phyloP scores from a whole-genome alignment of 2,113 vertebrate genomes.

The Picathartes gymnocephalus region DNA sequence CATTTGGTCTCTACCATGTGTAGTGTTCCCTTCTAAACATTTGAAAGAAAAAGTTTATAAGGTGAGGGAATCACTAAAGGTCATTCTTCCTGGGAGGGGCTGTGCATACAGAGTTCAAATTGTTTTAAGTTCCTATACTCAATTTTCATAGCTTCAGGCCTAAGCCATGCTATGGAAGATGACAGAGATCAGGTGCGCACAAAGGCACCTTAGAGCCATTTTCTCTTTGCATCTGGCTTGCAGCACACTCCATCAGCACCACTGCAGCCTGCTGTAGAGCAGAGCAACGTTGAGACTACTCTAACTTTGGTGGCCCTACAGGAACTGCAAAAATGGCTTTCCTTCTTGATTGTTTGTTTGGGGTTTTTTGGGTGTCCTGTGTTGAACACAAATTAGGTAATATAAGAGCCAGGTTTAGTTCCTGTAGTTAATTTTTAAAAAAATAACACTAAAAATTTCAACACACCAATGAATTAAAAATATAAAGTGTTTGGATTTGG shows the following conservation, averaged over 20 bases:
- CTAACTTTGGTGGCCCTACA: not conserved
- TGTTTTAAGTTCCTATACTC: not conserved
- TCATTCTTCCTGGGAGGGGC: not conserved
- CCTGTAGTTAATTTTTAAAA: not conserved
- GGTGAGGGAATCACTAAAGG: not conserved
- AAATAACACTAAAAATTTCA: not conserved
- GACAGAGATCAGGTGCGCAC: not conserved
- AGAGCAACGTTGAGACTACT: not conserved
- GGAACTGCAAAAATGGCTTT: not conserved
- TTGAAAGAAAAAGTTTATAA: not conserved
- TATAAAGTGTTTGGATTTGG: not conserved
- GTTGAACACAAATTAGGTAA: not conserved
- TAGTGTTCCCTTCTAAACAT: not conserved
- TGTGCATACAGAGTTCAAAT: not conserved
- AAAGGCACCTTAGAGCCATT: not conserved
- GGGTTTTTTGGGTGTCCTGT: not conserved
- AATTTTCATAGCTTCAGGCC: not conserved
- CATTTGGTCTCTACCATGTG: not conserved
- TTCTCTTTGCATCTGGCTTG: not conserved
- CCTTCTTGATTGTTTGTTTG: not conserved
- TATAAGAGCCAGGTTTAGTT: not conserved
- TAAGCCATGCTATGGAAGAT: not conserved
- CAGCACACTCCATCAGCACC: not conserved
- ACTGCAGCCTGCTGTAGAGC: not conserved
- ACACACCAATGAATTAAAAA: not conserved